Evolutionary conservation across 2,113 vertebrate genomes (phyloP), one percentile per base, ranked within the genome.

Genomic region (Cinclus cinclus): DNA sequence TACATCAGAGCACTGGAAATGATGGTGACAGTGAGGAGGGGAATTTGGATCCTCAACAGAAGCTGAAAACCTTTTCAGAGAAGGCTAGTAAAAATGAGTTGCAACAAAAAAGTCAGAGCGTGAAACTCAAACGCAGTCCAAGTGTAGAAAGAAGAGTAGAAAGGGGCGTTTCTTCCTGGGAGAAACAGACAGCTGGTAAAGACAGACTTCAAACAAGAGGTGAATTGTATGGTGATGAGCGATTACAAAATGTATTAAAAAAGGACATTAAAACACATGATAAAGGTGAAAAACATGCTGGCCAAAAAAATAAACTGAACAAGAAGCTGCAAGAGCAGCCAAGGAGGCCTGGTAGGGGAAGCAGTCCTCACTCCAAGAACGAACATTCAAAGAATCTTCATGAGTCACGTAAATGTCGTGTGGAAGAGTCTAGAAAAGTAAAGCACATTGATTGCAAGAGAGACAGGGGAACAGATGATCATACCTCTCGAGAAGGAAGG

Each of bases 231-330:
- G 79, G 50, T 82, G 93, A 97, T 93, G 98, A 98, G 92, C 97
- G 92, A 84, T 97, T 92, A 85, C 97, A 94, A 90, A 97, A 67
- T 47, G 23, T 27, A 52, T 95, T 76, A 3, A 97, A 97, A 91
- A 98, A 97, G 93, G 97, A 97, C 41, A 76, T 96, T 49, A 98
- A 96, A 95, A 92, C 94, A 31, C 73, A 95, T 10, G 96, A 94
- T 55, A 98, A 97, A 97, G 89, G 97, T 69, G 98, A 98, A 96
- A 96, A 82, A 96, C 97, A 52, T 53, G 9, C 73, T 94, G 94
- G 97, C 87, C 90, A 94, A 78, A 97, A 95, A 92, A 79, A 13
- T 41, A 98, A 96, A 63, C 49, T 13, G 11, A 44, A 58, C 58
- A 97, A 97, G 75, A 98, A 97, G 78, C 90, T 96, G 47, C 94